phyloP scores from a whole-genome alignment of 2,888 invertebrate species.

The Laspeyria flexula region DNA sequence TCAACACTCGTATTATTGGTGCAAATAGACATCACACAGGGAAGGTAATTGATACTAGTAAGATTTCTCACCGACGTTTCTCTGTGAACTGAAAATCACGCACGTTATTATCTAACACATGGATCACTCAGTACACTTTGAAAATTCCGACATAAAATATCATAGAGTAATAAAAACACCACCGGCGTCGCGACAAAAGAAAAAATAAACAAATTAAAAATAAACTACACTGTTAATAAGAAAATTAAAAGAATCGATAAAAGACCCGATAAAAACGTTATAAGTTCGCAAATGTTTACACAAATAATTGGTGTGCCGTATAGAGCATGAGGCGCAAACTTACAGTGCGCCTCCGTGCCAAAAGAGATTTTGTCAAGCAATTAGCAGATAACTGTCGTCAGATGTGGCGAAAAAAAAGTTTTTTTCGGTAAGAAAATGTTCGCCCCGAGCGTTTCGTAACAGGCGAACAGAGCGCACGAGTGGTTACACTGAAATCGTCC shows the following conservation, averaged over 20 bases:
- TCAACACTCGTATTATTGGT: slow-evolving; percentile 71
- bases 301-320: slow-evolving; percentile 58
- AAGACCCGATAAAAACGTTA: slow-evolving; percentile 52
- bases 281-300: slow-evolving; percentile 60
- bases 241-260: slow-evolving; percentile 56
- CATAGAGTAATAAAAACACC: slow-evolving; percentile 53
- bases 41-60: slow-evolving; percentile 78
- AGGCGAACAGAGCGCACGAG: slow-evolving; percentile 57
- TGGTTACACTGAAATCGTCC: slow-evolving; percentile 71
- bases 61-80: slow-evolving; percentile 69
- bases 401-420: slow-evolving; percentile 62
- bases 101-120: slow-evolving; percentile 57
- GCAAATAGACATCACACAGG: slow-evolving; percentile 76
- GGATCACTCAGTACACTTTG: slow-evolving; percentile 55
- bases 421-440: slow-evolving; percentile 68
- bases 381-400: slow-evolving; percentile 76
- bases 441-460: slow-evolving; percentile 73
- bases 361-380: slow-evolving; percentile 73
- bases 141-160: slow-evolving; percentile 52
- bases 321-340: slow-evolving; percentile 51
- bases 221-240: slow-evolving; percentile 38
- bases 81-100: slow-evolving; percentile 77
- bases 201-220: slow-evolving; percentile 38
- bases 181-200: slow-evolving; percentile 18
- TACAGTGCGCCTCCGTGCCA: slow-evolving; percentile 60